Evolutionary conservation across 2,113 vertebrate species (phyloP).

Genomic region (Hemicordylus capensis): DNA sequence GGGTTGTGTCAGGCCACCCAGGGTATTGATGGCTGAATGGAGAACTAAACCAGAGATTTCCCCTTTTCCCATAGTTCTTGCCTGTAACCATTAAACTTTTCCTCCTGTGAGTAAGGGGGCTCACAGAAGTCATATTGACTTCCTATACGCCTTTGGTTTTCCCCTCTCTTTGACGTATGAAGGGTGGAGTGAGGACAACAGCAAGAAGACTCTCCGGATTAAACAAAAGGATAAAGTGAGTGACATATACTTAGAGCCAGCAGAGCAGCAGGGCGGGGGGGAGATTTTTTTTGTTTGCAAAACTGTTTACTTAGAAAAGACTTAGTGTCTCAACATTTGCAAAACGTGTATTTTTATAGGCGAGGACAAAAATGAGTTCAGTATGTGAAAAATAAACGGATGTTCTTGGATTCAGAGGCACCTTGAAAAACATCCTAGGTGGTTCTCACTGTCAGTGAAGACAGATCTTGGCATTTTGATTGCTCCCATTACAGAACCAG

Average conservation of each 20-base stretch:
- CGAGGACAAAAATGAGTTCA: neutral
- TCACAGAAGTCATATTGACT: too few relatives aligned
- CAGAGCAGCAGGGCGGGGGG: neutral
- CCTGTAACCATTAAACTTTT: too few relatives aligned
- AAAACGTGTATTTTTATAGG: slow-evolving; percentile 2
- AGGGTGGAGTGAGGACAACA: rapidly evolving
- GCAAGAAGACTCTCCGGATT: neutral
- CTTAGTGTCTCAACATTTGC: neutral
- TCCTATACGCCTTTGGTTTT: neutral
- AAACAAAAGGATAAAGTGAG: neutral
- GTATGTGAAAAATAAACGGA: neutral
- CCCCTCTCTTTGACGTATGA: neutral
- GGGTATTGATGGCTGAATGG: too few relatives aligned
- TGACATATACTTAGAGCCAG: neutral
- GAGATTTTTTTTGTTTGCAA: neutral
- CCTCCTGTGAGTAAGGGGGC: too few relatives aligned
- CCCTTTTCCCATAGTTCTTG: too few relatives aligned
- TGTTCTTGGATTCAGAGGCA: neutral
- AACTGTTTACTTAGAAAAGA: slow-evolving; percentile 18
- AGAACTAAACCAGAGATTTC: too few relatives aligned
- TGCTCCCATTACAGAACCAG: slow-evolving; percentile 33
- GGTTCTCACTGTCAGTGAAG: neutral
- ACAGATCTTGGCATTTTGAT: neutral
- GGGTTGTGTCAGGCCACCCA: too few relatives aligned
- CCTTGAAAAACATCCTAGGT: neutral